Evolutionary conservation across 2,888 invertebrate species (phyloP), one percentile per base, ranked within the genome.

Genomic region (Cotesia congregata): DNA sequence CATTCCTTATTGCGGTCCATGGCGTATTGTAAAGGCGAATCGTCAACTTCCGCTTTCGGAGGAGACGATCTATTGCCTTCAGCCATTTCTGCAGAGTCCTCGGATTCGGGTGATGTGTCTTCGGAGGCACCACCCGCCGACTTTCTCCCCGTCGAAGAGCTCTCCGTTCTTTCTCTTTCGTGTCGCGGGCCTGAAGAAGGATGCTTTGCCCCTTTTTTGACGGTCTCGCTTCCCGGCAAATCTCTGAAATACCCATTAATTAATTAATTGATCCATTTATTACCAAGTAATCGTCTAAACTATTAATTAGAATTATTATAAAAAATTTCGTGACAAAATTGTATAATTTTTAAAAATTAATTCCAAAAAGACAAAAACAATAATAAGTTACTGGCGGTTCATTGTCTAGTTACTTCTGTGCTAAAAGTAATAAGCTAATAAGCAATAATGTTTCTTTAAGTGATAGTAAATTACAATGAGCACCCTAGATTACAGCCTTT

Each of bases 1-100:
- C 98, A 97, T 94, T 98, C 97, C 93, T 98, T 98, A 91, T 98
- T 98, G 90, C 96, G 97, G 90, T 97, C 97, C 94, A 98, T 96
- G 88, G 95, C 94, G 85, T 96, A 95, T 88, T 96, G 96, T 86
- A 98, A 92, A 70, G 98, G 98, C 86, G 96, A 96, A 88, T 97
- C 96, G 91, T 98, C 98, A 86, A 98, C 96, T 90, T 96, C 94
- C 88, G 96, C 96, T 91, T 96, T 96, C 83, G 97, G 97, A 86
- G 97, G 96, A 84, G 96, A 96, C 83, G 96, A 96, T 88, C 91
- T 88, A 88, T 88, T 88, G 86, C 88, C 87, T 86, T 89, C 89
- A 83, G 88, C 89, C 89, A 89, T 89, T 78, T 85, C 85, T 83
- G 83, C 75, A 74, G 77, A 72, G 62, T 77, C 80, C 80, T 80